Evolutionary conservation across 2,113 vertebrate species (phyloP).

Genomic region (Gavialis gangeticus): DNA sequence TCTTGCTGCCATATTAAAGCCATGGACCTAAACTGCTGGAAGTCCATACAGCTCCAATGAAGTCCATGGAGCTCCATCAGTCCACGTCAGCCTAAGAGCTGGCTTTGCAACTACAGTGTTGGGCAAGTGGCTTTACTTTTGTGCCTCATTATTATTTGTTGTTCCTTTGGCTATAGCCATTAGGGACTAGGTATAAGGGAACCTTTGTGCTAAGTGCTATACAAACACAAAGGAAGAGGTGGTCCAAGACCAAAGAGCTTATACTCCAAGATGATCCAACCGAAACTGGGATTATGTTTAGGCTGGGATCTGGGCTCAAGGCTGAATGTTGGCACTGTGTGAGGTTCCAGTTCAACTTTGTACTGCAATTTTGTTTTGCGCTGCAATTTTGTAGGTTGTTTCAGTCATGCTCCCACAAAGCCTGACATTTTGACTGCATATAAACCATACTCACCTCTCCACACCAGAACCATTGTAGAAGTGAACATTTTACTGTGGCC

Average conservation of each 20-base stretch:
- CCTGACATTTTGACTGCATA: not conserved
- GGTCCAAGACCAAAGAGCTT: not conserved
- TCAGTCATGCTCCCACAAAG: too few relatives aligned
- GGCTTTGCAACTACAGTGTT: not conserved
- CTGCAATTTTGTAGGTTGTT: not conserved
- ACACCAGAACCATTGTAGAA: not conserved
- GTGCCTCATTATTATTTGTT: not conserved
- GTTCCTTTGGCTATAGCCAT: not conserved
- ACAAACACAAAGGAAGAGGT: not conserved
- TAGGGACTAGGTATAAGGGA: not conserved
- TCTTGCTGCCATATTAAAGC: constrained; percentile 43
- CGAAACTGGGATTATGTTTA: not conserved
- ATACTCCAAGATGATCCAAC: not conserved
- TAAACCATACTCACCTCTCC: not conserved
- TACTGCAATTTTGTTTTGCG: not conserved
- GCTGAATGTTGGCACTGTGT: not conserved
- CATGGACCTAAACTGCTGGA: constrained; percentile 27
- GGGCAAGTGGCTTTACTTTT: not conserved
- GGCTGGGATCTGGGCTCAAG: not conserved
- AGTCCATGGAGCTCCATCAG: not conserved
- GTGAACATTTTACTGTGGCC: not conserved
- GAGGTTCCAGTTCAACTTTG: not conserved
- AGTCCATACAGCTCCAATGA: constrained; percentile 26
- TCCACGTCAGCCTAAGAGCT: not conserved
- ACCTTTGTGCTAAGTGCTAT: not conserved